phyloP scores from a whole-genome alignment of 2,888 invertebrate genomes.

The Clanis bilineata region DNA sequence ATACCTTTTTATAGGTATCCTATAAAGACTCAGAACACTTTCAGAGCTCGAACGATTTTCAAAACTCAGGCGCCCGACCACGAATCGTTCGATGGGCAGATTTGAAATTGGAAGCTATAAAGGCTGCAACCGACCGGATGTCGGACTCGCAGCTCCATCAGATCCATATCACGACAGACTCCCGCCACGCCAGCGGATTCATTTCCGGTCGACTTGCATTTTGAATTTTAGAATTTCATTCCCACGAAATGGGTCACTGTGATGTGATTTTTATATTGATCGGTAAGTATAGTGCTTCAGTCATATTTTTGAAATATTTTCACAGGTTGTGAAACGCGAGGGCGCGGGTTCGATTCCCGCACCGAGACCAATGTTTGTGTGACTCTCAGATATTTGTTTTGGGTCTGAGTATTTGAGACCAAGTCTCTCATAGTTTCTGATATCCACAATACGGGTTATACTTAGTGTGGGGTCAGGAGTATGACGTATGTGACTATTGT shows the following conservation, averaged over 20 bases:
- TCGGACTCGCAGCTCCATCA: constrained; percentile 72
- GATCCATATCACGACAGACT: constrained; percentile 76
- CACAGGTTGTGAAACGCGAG: no score
- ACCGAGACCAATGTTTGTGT: no score
- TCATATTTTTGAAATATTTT: background rate
- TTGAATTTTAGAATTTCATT: constrained; percentile 36
- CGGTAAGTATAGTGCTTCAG: background rate
- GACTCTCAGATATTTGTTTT: no score
- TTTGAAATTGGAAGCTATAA: constrained; percentile 77
- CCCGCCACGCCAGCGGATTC: constrained; percentile 74
- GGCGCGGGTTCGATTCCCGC: no score
- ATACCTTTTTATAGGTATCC: no score
- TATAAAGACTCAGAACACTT: no score
- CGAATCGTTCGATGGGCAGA: constrained; percentile 37
- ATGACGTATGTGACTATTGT: no score
- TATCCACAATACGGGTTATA: no score
- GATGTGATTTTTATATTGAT: constrained; percentile 12
- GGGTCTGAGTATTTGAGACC: no score
- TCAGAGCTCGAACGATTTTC: constrained; percentile 25
- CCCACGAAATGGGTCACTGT: constrained; percentile 50
- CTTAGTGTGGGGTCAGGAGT: no score
- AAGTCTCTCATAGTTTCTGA: no score
- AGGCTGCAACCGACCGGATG: constrained; percentile 75
- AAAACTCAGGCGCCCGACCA: constrained; percentile 37
- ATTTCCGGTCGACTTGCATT: constrained; percentile 65